Evolutionary conservation across 2,888 invertebrate genomes (phyloP).

Genomic region (Drosophila meridionalis): DNA sequence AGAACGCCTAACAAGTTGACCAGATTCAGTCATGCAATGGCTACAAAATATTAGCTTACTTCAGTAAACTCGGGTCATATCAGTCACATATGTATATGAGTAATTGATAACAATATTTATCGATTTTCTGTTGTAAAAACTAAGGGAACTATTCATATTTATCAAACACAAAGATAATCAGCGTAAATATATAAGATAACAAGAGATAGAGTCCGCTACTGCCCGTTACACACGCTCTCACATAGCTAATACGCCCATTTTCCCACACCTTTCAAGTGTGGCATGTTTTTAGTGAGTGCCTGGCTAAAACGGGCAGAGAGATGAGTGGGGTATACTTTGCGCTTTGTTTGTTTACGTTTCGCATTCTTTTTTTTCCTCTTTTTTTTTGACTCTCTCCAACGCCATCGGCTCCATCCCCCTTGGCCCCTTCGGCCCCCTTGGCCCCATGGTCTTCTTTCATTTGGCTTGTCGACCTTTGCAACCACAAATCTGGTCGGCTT

Average conservation of each 20-base stretch:
- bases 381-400: not conserved
- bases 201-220: no score
- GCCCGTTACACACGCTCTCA: not conserved
- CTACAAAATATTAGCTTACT: not conserved
- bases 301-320: not conserved
- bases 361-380: not conserved
- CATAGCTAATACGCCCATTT: not conserved
- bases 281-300: constrained; percentile 20
- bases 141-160: not conserved
- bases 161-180: not conserved
- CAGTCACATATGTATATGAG: not conserved
- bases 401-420: not conserved
- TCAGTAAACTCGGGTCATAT: not conserved
- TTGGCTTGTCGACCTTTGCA: constrained; percentile 40
- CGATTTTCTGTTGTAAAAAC: not conserved
- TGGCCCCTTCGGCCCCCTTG: not conserved
- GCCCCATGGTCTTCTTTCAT: not conserved
- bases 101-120: not conserved
- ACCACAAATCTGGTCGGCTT: constrained; percentile 44
- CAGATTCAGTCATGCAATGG: not conserved
- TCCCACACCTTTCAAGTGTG: constrained; percentile 15
- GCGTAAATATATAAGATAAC: not conserved
- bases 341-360: constrained; percentile 26
- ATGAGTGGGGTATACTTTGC: not conserved
- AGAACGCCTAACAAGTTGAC: not conserved